Evolutionary conservation across 2,888 invertebrate species (phyloP), one percentile per base, ranked within the genome.

Genomic region (Apamea sordens): DNA sequence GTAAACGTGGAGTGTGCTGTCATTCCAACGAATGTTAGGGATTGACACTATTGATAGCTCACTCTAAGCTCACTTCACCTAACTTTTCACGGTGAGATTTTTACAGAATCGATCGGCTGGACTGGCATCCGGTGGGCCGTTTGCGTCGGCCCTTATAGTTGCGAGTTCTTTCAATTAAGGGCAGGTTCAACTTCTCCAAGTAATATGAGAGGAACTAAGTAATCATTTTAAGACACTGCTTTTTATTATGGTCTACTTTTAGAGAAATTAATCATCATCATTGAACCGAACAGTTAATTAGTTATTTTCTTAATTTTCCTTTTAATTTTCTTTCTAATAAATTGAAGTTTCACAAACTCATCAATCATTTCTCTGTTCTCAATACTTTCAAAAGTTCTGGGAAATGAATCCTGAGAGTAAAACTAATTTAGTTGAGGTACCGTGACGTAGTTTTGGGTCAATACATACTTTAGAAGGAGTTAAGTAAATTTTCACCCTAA

Each of bases 311-410:
- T 64, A 76, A 63, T 77, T 68, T 72, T 67, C 69, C 53, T 53
- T 47, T 71, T 11, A 72, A 77, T 68, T 50, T 72, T 69, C 50
- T 1, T 65, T 79, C 28, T 32, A 47, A 64, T 32, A 56, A 59
- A 79, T 41, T 53, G 32, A 72, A 73, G 65, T 85, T 82, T 78
- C 47, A 63, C 53, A 32, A 83, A 59, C 59, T 76, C 86, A 83
- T 83, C 82, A 83, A 83, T 83, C 81, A 85, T 73, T 85, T 50
- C 50, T 59, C 41, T 75, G 28, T 72, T 64, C 53, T 53, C 75
- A 76, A 85, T 83, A 85, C 56, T 85, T 85, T 53, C 6, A 11
- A 44, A 79, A 74, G 47, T 74, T 21, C 47, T 50, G 72, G 56
- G n/a, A 74, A 56, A 47, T 36, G 1, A 50, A 32, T 74, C 10